Conservation (phyloP, 2,113 vertebrate genomes). For the Todiramphus saurophagus region DNA sequence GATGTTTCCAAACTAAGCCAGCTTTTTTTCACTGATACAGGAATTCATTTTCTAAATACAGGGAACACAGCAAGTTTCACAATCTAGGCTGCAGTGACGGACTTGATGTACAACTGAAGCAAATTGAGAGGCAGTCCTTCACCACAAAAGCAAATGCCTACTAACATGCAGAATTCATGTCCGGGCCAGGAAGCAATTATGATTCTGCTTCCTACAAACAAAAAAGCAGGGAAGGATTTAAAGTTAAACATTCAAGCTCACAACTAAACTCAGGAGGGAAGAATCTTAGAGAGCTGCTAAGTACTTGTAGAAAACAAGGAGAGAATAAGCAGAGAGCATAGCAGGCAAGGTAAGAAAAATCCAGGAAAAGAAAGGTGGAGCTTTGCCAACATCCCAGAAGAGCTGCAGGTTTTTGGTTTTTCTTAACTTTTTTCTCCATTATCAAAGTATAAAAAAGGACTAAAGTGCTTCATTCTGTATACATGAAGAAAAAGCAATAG, state of each 20-base stretch:
- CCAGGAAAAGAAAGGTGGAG: neutral
- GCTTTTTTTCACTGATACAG: constrained; percentile 12
- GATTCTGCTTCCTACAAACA: neutral
- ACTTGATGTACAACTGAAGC: neutral
- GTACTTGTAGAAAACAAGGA: neutral
- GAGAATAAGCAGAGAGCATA: neutral
- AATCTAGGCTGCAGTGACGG: neutral
- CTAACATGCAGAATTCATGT: neutral
- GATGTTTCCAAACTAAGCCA: neutral
- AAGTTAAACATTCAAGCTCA: neutral
- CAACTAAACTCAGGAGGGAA: neutral
- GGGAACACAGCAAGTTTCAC: neutral
- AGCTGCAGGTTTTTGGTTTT: neutral
- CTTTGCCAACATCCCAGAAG: neutral
- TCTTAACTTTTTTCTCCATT: neutral
- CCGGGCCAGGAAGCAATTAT: neutral
- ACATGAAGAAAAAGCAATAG: neutral
- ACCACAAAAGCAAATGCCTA: neutral
- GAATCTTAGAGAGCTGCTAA: neutral
- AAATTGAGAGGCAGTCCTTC: neutral
- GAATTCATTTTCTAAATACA: neutral
- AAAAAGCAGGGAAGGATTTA: neutral
- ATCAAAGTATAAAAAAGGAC: neutral
- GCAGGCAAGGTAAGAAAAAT: neutral
- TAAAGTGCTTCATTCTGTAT: neutral